Evolutionary conservation across 2,888 invertebrate genomes (phyloP).

Genomic region (Pseudolycoriella hygida): DNA sequence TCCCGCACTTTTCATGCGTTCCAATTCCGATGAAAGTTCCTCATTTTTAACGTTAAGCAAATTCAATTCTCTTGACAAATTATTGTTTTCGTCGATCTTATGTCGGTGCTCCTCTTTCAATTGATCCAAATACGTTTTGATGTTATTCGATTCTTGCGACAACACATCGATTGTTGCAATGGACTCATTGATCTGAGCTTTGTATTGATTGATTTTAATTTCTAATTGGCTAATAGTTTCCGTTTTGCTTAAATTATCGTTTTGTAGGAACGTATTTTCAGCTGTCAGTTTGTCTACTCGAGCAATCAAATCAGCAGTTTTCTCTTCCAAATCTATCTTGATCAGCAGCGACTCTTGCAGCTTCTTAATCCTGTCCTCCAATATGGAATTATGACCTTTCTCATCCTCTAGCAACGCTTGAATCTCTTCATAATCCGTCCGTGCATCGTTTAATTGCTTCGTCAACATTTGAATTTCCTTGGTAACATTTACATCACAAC

Average conservation of each 20-base stretch:
- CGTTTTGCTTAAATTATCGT: constrained; percentile 22
- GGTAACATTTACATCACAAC: constrained; percentile 21
- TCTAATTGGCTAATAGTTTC: constrained; percentile 28
- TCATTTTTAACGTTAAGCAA: constrained; percentile 10
- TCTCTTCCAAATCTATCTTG: constrained; percentile 10
- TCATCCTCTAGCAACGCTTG: constrained; percentile 37
- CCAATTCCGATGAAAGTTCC: constrained; percentile 10
- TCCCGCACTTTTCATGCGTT: constrained; percentile 10
- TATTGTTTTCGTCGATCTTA: constrained; percentile 13
- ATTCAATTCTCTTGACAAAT: constrained; percentile 13
- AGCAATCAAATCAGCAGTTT: constrained; percentile 18
- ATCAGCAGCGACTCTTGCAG: constrained; percentile 16
- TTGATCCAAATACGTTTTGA: constrained; percentile 9
- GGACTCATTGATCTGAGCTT: constrained; percentile 10
- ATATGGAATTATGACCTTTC: constrained; percentile 23
- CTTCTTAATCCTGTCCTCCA: constrained; percentile 17
- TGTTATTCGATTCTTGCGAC: constrained; percentile 11
- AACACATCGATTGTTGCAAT: constrained; percentile 10
- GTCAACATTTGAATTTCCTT: constrained; percentile 30
- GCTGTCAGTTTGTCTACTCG: constrained; percentile 23
- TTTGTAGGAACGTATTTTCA: constrained; percentile 6
- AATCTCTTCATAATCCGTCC: constrained; percentile 41
- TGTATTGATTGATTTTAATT: constrained; percentile 25
- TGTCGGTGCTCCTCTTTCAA: constrained; percentile 10
- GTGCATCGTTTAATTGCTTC: constrained; percentile 32